phyloP scores from a whole-genome alignment of 2,797 vertebrate genomes.

The Cryptoblepharus egeriae region DNA sequence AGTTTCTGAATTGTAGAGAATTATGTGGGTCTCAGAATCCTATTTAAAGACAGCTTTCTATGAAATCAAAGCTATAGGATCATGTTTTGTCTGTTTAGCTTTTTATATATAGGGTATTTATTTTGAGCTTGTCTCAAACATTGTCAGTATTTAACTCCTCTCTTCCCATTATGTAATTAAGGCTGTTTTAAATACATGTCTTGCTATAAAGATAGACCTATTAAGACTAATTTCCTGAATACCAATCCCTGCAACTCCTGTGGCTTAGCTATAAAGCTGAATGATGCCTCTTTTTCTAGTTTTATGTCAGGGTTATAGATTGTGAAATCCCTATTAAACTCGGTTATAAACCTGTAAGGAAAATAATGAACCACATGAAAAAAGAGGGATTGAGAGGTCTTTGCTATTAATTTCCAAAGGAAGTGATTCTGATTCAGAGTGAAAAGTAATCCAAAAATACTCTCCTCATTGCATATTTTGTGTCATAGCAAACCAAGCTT shows the following conservation, averaged over 20 bases:
- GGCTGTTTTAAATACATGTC: conserved; percentile 37
- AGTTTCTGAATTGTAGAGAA: not conserved
- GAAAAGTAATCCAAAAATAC: conserved; percentile 14
- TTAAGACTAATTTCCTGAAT: conserved; percentile 47
- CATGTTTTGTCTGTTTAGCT: conserved; percentile 11
- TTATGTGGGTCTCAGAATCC: conserved; percentile 2
- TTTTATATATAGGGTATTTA: conserved; percentile 23
- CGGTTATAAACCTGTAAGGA: conserved; percentile 39
- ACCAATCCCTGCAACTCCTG: conserved; percentile 16
- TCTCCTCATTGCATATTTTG: conserved; percentile 11
- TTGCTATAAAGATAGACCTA: conserved; percentile 26
- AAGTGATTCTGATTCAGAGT: conserved; percentile 34
- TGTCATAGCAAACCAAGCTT: not conserved
- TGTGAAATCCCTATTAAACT: conserved; percentile 38
- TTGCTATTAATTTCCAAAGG: conserved; percentile 35
- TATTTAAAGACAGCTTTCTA: not conserved
- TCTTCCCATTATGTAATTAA: conserved; percentile 22
- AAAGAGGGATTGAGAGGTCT: conserved; percentile 8
- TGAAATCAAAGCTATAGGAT: not conserved
- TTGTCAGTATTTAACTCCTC: conserved; percentile 31
- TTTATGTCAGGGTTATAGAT: conserved; percentile 35
- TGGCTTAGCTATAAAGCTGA: conserved; percentile 49
- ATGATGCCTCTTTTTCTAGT: conserved; percentile 41
- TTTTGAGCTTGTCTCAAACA: not conserved
- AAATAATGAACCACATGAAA: conserved; percentile 51